Base-by-base conservation (phyloP, 2,888 invertebrate genomes). In the Tachina fera region DNA sequence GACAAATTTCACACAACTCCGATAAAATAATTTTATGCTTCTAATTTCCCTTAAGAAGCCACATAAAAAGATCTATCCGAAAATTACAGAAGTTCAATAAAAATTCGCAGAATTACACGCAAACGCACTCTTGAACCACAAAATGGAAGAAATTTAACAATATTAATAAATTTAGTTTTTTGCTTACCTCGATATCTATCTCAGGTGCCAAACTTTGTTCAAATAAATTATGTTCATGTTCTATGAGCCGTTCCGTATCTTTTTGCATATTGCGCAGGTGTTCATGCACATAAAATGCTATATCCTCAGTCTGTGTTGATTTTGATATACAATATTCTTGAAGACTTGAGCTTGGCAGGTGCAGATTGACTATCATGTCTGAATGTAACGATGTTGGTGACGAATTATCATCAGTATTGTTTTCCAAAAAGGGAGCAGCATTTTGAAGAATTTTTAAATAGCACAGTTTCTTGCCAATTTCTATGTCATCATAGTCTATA, bases 131-230 rank as follows among this genome's bases (percentile, higher is more conserved):
- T 22, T 1, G 3, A 22, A 2, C 22, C 1, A 3, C 3, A 1
- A 22, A 3, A 2, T 3, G 3, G 22, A 31, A 31, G 0, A 31
- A 31, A 31, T 31, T 31, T 31, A 31, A 31, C 5, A 31, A 31
- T 31, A 31, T 31, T 14, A 39, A 31, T 9, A 60, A 60, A 31
- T 9, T 11, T 58, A 6, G 8, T 51, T 5, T 43, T 41, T 43
- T 41, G 87, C 89, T 88, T 91, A 94, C 94, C 93, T 95, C 95
- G 88, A 95, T 94, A 89, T 94, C 94, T 84, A 95, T 94, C 89
- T 94, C 94, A 22, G 92, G 92, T 19, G 94, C 91, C 78, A 94
- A 91, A 88, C 94, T 94, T 87, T 94, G 94, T 76, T 94, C 93
- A 86, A 94, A 94, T 87, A 93, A 92, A 88, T 93, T 92, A 87